Percentiles rank a stretch among this genome's conserved stretches.
These are phyloP conservation scores for Diorhabda sublineata DNA, from an alignment of 1,140 invertebrate genomes.

Conservation along the genomic window DNA sequence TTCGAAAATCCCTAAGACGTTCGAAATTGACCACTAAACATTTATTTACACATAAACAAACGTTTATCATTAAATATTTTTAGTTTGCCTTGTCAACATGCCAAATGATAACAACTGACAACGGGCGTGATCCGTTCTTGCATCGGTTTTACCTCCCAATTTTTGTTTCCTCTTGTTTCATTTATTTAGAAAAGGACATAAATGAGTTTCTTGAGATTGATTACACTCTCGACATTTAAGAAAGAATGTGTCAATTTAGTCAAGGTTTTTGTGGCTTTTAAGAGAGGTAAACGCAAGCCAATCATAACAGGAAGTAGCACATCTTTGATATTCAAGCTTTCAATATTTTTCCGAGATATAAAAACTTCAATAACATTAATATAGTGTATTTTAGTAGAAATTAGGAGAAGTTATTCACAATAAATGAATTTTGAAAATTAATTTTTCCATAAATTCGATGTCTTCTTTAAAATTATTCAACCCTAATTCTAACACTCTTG, in stretches of 20 bases:
- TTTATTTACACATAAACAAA: not conserved
- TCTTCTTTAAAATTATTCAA: too few relatives aligned
- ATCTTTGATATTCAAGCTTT: not conserved
- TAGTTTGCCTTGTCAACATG: not conserved
- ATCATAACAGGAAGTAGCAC: not conserved
- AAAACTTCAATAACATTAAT: not conserved
- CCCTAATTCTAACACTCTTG: too few relatives aligned
- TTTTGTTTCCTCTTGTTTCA: constrained; percentile 2
- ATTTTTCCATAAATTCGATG: too few relatives aligned
- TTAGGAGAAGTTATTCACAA: too few relatives aligned
- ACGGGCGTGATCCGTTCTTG: constrained; percentile 1
- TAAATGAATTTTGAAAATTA: too few relatives aligned
- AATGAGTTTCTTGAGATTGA: constrained; percentile 2
- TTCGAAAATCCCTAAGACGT: not conserved
- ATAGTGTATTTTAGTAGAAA: too few relatives aligned
- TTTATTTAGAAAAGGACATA: constrained; percentile 3
- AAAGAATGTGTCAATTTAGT: not conserved
- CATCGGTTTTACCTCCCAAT: not conserved
- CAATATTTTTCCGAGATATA: not conserved
- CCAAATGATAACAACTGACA: not conserved
- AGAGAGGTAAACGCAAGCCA: not conserved
- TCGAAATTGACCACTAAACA: not conserved
- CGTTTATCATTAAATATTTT: not conserved
- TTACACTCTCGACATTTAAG: not conserved
- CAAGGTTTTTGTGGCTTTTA: not conserved